Conservation (phyloP, 2,888 invertebrate species). For the Caenorhabditis virilis region DNA sequence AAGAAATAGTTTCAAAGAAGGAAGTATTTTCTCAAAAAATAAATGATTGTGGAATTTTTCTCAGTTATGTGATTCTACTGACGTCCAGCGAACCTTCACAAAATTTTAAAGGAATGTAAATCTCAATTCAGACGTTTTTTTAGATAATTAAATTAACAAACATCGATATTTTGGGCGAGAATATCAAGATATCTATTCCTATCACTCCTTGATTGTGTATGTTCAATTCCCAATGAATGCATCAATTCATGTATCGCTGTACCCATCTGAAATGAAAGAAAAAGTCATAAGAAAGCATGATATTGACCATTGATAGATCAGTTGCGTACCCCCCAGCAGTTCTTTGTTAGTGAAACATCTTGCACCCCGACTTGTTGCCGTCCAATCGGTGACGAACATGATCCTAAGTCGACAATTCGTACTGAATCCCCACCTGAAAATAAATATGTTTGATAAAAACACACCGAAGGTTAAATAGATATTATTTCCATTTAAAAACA, state of each 20-base stretch:
- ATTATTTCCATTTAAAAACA: too few relatives aligned
- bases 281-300: not conserved
- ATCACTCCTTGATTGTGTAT: slow-evolving; percentile 39
- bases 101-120: too few relatives aligned
- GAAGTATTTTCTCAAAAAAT: too few relatives aligned
- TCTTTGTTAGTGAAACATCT: slow-evolving; percentile 33
- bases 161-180: slow-evolving; percentile 31
- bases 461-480: not conserved
- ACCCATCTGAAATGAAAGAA: slow-evolving; percentile 38
- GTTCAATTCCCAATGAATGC: slow-evolving; percentile 41
- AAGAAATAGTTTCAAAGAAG: not conserved
- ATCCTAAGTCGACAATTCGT: slow-evolving; percentile 34
- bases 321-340: slow-evolving; percentile 33
- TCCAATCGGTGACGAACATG: slow-evolving; percentile 36
- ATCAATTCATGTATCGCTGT: slow-evolving; percentile 39
- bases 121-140: too few relatives aligned
- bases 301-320: not conserved
- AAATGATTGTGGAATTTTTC: not conserved
- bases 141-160: slow-evolving; percentile 1
- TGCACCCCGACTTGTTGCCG: slow-evolving; percentile 35
- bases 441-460: not conserved
- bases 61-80: too few relatives aligned
- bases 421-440: slow-evolving; percentile 26
- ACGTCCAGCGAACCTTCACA: too few relatives aligned
- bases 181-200: slow-evolving; percentile 28